Evolutionary conservation across 1,140 invertebrate species (phyloP).

Genomic region (Dreissena rostriformis): DNA sequence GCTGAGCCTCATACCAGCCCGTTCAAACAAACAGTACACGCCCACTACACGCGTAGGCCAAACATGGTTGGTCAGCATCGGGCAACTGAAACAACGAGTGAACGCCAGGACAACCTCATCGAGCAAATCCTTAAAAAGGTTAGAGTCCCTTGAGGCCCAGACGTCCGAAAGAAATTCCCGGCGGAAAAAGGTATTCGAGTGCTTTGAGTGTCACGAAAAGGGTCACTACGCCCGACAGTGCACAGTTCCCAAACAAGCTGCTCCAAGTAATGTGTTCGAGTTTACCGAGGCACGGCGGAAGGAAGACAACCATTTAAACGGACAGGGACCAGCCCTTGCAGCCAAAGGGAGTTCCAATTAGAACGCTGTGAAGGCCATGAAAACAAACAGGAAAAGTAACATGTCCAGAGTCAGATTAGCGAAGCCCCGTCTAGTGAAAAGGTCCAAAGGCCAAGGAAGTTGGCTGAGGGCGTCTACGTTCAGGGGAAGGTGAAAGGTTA

Average conservation of each 20-base stretch:
- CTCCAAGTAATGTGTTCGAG: background rate
- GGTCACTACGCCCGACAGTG: conserved; percentile 1
- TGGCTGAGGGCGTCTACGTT: background rate
- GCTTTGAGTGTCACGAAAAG: conserved; percentile 12
- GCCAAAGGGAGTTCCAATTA: background rate
- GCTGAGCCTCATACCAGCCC: background rate
- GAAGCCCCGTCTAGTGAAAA: background rate
- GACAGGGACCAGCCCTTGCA: conserved; percentile 13
- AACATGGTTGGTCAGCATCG: background rate
- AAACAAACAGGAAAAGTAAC: no score
- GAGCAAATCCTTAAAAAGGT: background rate
- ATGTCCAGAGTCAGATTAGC: no score
- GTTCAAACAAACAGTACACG: background rate
- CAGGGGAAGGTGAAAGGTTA: background rate
- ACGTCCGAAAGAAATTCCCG: background rate
- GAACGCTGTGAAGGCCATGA: no score
- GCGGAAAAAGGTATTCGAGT: background rate
- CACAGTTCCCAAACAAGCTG: background rate
- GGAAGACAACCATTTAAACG: conserved; percentile 24
- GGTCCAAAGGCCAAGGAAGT: background rate
- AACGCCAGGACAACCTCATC: background rate
- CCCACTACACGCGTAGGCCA: background rate
- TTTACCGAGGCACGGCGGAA: background rate
- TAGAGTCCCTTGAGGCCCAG: background rate
- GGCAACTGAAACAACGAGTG: background rate